Base-by-base conservation (phyloP, 1,140 invertebrate species). In the Akabosia matsudoensis region DNA sequence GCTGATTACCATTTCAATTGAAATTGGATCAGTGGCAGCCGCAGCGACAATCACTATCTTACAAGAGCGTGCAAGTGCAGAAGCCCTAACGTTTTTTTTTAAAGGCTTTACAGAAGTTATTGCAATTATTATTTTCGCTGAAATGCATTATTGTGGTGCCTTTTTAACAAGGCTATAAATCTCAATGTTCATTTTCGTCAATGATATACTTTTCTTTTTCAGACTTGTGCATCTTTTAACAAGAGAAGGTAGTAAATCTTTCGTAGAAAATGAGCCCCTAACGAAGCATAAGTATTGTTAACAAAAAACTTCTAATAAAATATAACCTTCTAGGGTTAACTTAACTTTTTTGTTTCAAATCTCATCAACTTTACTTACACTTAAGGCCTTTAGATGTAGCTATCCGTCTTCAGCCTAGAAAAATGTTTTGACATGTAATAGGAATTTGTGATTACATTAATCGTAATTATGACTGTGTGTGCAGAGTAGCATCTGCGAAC, bases 141-240 rank as follows among this genome's bases (percentile, higher is more conserved):
- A 45, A 45, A 45, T 45, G 37, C 37, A 45, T 45, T 45, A 45
- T 45, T 45, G 37, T 45, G 7, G 37, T 45, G 18, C 7, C 22
- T 56, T 56, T 56, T 56, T 56, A 56, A 56, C 54, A 56, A 56
- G 54, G 54, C 54, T n/a, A 56, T 56, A 56, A 56, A 56, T 56
- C 54, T 56, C 54, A 24, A 56, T 45, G 37, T 7, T 45, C 54
- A 56, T 10, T 56, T 56, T 56, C 54, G 18, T 56, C 54, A 56
- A 56, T 56, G 54, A 22, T 24, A 56, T 22, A 56, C 54, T 56
- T 56, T 56, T 56, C 24, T 22, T 13, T 56, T n/a, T n/a, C n/a
- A n/a, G n/a, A n/a, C n/a, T n/a, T n/a, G n/a, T n/a, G n/a, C n/a
- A n/a, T n/a, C n/a, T n/a, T n/a, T n/a, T n/a, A n/a, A n/a, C n/a